These are phyloP conservation scores for Nesidiocoris tenuis DNA, from an alignment of 2,888 invertebrate genomes.

Conservation along the genomic window DNA sequence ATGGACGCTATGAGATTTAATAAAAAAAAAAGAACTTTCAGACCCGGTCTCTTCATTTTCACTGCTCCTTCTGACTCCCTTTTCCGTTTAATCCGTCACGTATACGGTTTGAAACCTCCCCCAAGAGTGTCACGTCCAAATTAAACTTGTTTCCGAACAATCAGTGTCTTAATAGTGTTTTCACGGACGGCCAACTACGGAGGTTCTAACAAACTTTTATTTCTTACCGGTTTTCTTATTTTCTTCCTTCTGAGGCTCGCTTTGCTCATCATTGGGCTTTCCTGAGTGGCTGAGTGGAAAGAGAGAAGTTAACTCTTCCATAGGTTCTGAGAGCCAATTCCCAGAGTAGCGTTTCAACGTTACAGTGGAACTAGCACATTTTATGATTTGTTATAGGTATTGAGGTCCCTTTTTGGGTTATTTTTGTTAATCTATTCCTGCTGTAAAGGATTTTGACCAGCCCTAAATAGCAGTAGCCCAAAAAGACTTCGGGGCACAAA, in stretches of 20 bases:
- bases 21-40: constrained; percentile 28
- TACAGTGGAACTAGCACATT: too few relatives aligned
- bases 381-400: too few relatives aligned
- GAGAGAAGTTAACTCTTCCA: background rate
- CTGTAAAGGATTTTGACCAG: too few relatives aligned
- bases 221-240: constrained; percentile 18
- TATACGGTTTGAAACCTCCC: constrained; percentile 36
- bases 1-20: constrained; percentile 35
- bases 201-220: constrained; percentile 29
- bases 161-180: constrained; percentile 45
- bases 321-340: background rate
- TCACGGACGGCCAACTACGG: constrained; percentile 38
- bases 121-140: constrained; percentile 43
- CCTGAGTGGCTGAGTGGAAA: background rate
- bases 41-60: background rate
- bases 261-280: background rate
- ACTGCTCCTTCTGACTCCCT: background rate
- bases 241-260: background rate
- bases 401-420: too few relatives aligned
- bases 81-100: constrained; percentile 39
- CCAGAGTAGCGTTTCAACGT: too few relatives aligned
- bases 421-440: too few relatives aligned
- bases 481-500: too few relatives aligned
- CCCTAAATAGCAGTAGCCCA: too few relatives aligned
- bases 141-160: constrained; percentile 44